A percentile compares a stretch with the other conserved stretches of the same genome.
These are phyloP conservation scores for Hassar affinis DNA, from an alignment of 2,113 vertebrate species.

Conservation along the genomic window DNA sequence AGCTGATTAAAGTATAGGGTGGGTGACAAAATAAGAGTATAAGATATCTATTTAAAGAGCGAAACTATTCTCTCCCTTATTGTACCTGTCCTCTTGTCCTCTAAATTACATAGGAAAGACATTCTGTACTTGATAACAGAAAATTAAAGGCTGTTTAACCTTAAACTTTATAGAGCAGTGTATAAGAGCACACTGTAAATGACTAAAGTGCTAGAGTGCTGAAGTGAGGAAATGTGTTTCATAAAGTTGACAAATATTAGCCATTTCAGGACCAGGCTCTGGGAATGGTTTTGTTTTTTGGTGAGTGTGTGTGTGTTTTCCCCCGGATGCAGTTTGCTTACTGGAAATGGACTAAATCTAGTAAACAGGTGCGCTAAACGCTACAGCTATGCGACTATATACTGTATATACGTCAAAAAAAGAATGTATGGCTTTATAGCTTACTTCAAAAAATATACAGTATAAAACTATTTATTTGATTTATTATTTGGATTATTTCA, in stretches of 20 bases:
- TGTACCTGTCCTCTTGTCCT: conserved; percentile 47
- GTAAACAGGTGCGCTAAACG: background rate
- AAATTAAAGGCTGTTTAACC: conserved; percentile 33
- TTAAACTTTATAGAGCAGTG: background rate
- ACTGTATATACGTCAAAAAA: background rate
- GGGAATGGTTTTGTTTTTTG: background rate
- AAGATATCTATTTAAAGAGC: conserved; percentile 42
- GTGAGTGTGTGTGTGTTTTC: background rate
- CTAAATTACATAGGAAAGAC: conserved; percentile 40
- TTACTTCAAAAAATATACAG: background rate
- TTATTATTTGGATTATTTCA: background rate
- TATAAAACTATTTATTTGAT: background rate
- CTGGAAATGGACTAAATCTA: background rate
- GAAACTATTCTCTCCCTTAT: conserved; percentile 39
- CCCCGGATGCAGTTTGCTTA: background rate
- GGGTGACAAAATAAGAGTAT: conserved; percentile 44
- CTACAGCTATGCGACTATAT: background rate
- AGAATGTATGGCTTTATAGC: background rate
- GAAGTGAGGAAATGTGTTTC: background rate
- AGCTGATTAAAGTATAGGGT: conserved; percentile 44
- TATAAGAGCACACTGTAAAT: background rate
- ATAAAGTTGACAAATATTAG: background rate
- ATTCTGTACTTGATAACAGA: conserved; percentile 17
- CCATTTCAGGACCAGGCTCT: background rate
- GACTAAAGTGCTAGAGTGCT: background rate